Conservation (phyloP, 2,113 vertebrate species). For the Alouatta palliata region DNA sequence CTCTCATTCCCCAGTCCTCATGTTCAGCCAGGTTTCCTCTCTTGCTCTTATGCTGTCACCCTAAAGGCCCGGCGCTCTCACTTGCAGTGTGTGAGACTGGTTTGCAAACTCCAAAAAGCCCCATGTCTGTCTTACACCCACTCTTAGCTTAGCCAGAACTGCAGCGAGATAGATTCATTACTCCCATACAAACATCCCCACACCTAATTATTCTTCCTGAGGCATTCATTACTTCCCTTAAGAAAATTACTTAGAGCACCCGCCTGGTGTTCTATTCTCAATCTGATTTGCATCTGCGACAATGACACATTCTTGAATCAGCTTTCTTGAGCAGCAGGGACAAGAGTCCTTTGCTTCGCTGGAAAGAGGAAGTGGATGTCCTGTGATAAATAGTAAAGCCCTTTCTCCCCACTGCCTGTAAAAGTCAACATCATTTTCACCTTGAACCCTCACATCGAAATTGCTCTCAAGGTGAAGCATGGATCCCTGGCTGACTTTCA, state of each 20-base stretch:
- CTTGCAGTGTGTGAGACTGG: not conserved
- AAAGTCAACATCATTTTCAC: not conserved
- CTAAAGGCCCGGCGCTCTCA: too few species aligned
- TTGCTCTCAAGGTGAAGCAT: not conserved
- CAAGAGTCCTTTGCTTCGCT: not conserved
- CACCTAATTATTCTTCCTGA: not conserved
- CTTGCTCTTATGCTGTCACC: not conserved
- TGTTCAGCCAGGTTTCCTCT: not conserved
- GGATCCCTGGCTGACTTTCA: not conserved
- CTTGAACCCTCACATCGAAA: not conserved
- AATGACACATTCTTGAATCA: conserved; percentile 31
- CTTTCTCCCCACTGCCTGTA: not conserved
- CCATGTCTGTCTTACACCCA: not conserved
- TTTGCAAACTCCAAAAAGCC: conserved; percentile 12
- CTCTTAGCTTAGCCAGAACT: conserved; percentile 48
- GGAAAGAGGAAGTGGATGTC: conserved; percentile 47
- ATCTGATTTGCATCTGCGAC: conserved; percentile 43
- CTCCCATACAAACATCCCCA: not conserved
- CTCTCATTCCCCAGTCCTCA: not conserved
- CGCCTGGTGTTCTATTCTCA: not conserved
- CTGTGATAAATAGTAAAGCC: not conserved
- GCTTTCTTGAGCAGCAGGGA: not conserved
- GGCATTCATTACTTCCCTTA: conserved; percentile 44
- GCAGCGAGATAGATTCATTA: not conserved
- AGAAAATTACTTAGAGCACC: not conserved